Percentiles rank a stretch among this genome's conserved stretches.
phyloP scores from a whole-genome alignment of 2,888 invertebrate species.

The Quadroppia sp. region DNA sequence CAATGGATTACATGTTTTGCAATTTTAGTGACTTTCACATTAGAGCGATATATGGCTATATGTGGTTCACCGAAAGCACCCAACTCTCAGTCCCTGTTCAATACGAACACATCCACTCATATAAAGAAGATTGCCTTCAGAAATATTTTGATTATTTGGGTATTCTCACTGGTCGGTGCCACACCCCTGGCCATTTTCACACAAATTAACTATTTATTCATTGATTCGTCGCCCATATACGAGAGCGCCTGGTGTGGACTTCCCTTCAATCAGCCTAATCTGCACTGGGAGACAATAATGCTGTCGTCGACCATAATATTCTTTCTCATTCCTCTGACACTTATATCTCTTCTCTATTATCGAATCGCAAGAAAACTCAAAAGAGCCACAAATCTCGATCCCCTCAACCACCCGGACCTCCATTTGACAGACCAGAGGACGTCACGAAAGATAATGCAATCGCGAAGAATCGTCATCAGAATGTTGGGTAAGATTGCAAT shows the following conservation, averaged over 20 bases:
- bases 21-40: constrained; percentile 54
- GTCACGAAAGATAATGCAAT: constrained; percentile 49
- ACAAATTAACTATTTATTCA: constrained; percentile 50
- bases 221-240: constrained; percentile 47
- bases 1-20: constrained; percentile 2
- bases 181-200: constrained; percentile 51
- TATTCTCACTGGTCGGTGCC: constrained; percentile 53
- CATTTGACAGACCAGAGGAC: constrained; percentile 44
- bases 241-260: constrained; percentile 53
- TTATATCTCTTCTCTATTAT: constrained; percentile 55
- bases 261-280: constrained; percentile 51
- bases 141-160: constrained; percentile 55
- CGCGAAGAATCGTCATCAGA: constrained; percentile 52
- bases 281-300: constrained; percentile 51
- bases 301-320: constrained; percentile 55
- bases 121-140: constrained; percentile 49
- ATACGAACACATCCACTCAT: constrained; percentile 30
- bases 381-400: constrained; percentile 46
- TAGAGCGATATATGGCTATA: constrained; percentile 55
- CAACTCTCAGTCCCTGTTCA: constrained; percentile 46
- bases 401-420: constrained; percentile 34
- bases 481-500: constrained; percentile 51
- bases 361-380: constrained; percentile 51
- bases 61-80: constrained; percentile 54
- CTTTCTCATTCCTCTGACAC: constrained; percentile 55